phyloP scores from a whole-genome alignment of 2,797 vertebrate genomes.

The Chanos chanos region DNA sequence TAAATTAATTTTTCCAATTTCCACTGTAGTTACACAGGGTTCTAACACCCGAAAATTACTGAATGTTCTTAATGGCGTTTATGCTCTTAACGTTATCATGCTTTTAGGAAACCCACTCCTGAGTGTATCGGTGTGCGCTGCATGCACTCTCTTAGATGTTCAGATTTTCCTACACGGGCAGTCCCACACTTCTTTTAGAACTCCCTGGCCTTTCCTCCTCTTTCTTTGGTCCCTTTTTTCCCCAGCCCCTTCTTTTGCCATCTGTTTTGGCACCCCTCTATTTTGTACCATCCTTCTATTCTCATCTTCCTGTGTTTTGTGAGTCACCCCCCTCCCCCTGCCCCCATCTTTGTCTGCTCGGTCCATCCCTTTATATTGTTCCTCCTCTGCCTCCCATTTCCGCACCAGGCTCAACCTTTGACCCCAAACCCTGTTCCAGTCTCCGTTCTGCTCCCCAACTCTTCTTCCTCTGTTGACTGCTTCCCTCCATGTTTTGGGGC shows the following conservation, averaged over 20 bases:
- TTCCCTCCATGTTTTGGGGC: slow-evolving; percentile 58
- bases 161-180: not conserved
- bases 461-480: slow-evolving; percentile 67
- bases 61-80: too few relatives aligned
- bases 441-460: slow-evolving; percentile 56
- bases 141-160: too few relatives aligned
- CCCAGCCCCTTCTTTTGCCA: slow-evolving; percentile 60
- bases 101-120: too few relatives aligned
- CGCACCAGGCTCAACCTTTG: slow-evolving; percentile 63
- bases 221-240: slow-evolving; percentile 37
- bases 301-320: slow-evolving; percentile 75
- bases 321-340: slow-evolving; percentile 24
- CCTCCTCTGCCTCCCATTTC: slow-evolving; percentile 64
- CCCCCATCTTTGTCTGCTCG: slow-evolving; percentile 64
- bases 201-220: slow-evolving; percentile 35
- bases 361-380: slow-evolving; percentile 67
- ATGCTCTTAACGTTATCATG: too few relatives aligned
- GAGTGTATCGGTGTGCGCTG: too few relatives aligned
- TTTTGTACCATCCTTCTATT: slow-evolving; percentile 68
- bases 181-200: slow-evolving; percentile 1
- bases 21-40: too few relatives aligned
- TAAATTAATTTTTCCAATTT: too few relatives aligned
- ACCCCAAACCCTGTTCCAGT: slow-evolving; percentile 56
- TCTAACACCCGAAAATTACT: too few relatives aligned
- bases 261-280: slow-evolving; percentile 68